Conservation (phyloP, 2,797 vertebrate species). For the Cynodonichthys magdalenae region DNA sequence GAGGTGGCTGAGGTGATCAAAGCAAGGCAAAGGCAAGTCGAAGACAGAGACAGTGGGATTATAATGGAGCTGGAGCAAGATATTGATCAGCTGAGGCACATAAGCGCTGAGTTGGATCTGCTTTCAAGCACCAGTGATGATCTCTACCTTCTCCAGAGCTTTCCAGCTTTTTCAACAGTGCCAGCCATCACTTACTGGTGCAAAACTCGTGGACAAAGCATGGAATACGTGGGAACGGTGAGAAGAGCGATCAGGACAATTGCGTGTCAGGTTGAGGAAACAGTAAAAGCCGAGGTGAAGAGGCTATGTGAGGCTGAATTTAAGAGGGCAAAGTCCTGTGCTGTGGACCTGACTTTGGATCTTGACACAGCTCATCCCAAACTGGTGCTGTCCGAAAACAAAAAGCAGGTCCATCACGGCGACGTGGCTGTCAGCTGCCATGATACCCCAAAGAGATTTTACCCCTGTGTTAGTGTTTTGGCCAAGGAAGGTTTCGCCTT, state of each 20-base stretch:
- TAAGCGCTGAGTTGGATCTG: conserved; percentile 47
- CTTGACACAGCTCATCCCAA: conserved; percentile 73
- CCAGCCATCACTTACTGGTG: conserved; percentile 46
- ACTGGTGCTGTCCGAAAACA: conserved; percentile 68
- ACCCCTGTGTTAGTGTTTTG: conserved; percentile 69
- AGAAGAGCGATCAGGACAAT: conserved; percentile 57
- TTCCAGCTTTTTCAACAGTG: conserved; percentile 25
- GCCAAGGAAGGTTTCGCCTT: conserved; percentile 70
- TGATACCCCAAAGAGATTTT: conserved; percentile 70
- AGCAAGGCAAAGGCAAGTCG: conserved; percentile 54
- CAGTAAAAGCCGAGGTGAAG: conserved; percentile 51
- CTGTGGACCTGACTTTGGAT: conserved; percentile 74
- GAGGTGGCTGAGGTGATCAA: conserved; percentile 56
- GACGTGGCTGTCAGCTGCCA: conserved; percentile 45
- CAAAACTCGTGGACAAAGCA: conserved; percentile 21
- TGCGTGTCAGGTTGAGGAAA: conserved; percentile 58
- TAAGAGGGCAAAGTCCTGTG: conserved; percentile 47
- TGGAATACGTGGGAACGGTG: conserved; percentile 59
- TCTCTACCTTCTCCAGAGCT: conserved; percentile 54
- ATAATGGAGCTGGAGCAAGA: conserved; percentile 66
- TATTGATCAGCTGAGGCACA: conserved; percentile 48
- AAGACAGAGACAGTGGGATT: conserved; percentile 45
- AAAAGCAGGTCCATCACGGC: conserved; percentile 65
- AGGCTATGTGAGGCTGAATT: conserved; percentile 57
- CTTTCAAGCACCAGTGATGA: conserved; percentile 49